Base-by-base conservation (phyloP, 2,797 vertebrate species). In the Merluccius polli region DNA sequence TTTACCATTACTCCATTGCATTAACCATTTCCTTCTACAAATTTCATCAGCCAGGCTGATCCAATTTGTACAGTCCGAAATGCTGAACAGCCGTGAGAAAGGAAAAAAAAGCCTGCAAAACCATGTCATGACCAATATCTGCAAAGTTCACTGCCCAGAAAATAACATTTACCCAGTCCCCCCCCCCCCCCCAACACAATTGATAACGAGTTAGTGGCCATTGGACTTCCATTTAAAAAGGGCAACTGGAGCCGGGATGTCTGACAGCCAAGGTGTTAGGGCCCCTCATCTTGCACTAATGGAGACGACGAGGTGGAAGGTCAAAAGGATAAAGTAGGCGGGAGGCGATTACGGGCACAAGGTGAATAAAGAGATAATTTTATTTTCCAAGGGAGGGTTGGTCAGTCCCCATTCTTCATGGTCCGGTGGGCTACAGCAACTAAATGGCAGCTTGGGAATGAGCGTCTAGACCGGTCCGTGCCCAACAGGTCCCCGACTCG, bases 231-330 rank as follows among this genome's bases (percentile, higher is more conserved):
- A 27, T 24, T 65, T 24, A 65, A 27, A 65, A 65, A 27, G 59
- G 59, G 59, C 59, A 65, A 11, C 59, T 70, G 36, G 24, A 32
- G 31, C 12, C n/a, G 4, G 13, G 41, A 3, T 63, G 4, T 41
- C 21, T 70, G 70, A 36, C 32, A 71, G 33, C 70, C 24, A 38
- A 11, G 31, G 70, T n/a, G 70, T n/a, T 36, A 24, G 35, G 12
- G 3, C n/a, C 24, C 35, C 36, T 32, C 70, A 6, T 29, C 24
- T 59, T 48, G 31, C 21, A 74, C 73, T 72, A 77, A 78, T 73
- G 78, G 73, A 16, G 73, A 68, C 44, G 74, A 65, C 38, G 27
- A 16, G 75, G 33, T 24, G 1, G 52, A 41, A 35, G 71, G 38
- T 72, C 48, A 16, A 71, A 72, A 75, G 33, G 44, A 67, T 65